phyloP scores from a whole-genome alignment of 2,888 invertebrate genomes.

The Linhomoeus sp. region DNA sequence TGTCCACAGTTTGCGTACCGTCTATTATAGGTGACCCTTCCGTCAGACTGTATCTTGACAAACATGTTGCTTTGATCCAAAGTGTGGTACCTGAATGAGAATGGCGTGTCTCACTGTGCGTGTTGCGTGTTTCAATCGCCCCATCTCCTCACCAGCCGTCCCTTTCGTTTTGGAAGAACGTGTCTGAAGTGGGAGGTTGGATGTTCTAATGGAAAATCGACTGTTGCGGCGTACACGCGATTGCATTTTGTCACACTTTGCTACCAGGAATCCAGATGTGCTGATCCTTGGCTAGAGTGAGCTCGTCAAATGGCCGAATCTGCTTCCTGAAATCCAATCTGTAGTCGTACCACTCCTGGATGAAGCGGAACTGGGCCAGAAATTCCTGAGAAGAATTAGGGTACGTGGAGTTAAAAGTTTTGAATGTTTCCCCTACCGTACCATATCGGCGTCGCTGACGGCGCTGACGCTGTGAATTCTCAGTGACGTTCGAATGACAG shows the following conservation, averaged over 20 bases:
- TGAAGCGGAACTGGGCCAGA: not conserved
- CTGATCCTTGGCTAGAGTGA: slow-evolving; percentile 20
- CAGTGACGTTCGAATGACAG: too few species aligned
- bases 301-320: slow-evolving; percentile 15
- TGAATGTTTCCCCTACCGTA: not conserved
- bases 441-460: too few species aligned
- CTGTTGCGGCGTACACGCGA: too few species aligned
- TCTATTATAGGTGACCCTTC: slow-evolving; percentile 22
- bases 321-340: not conserved
- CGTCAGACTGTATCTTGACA: slow-evolving; percentile 22
- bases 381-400: slow-evolving; percentile 1
- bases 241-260: slow-evolving; percentile 17
- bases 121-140: not conserved
- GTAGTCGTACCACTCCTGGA: slow-evolving; percentile 3
- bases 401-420: not conserved
- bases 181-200: too few species aligned
- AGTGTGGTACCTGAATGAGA: slow-evolving; percentile 2
- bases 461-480: too few species aligned
- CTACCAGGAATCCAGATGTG: slow-evolving; percentile 24
- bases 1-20: slow-evolving; percentile 5
- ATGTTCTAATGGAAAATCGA: too few species aligned
- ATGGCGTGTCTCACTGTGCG: too few species aligned
- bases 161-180: slow-evolving; percentile 5
- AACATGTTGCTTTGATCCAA: slow-evolving; percentile 17
- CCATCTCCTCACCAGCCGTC: slow-evolving; percentile 1